Evolutionary conservation across 2,888 invertebrate species (phyloP).

Genomic region (Rhamnusium bicolor): DNA sequence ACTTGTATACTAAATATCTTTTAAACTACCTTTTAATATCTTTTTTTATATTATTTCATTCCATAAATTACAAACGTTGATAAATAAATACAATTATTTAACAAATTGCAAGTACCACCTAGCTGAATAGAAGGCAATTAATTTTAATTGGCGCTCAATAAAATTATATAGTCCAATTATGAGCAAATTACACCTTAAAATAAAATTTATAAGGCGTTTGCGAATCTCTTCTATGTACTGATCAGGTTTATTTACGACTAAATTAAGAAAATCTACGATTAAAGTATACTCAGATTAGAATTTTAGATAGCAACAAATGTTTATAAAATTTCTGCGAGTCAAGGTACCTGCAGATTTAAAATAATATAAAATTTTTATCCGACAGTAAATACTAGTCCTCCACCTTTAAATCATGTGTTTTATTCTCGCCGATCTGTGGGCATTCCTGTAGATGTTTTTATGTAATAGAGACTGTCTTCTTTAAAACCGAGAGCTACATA

Average conservation of each 20-base stretch:
- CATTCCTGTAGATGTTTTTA: too few relatives aligned
- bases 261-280: conserved; percentile 10
- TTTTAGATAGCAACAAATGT: conserved; percentile 5
- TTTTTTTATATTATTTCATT: background rate
- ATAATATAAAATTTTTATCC: background rate
- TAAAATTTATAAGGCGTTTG: conserved; percentile 14
- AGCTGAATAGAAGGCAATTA: conserved; percentile 9
- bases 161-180: conserved; percentile 24
- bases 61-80: background rate
- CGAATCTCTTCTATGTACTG: background rate
- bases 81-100: background rate
- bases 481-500: too few relatives aligned
- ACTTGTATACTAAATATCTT: background rate
- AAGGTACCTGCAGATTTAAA: background rate
- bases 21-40: background rate
- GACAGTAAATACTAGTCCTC: too few relatives aligned
- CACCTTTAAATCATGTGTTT: too few relatives aligned
- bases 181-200: conserved; percentile 15
- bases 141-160: conserved; percentile 17
- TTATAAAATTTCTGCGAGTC: background rate
- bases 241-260: background rate
- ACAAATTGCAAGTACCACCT: conserved; percentile 12
- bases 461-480: too few relatives aligned
- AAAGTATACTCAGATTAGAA: conserved; percentile 5
- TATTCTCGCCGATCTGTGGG: too few relatives aligned